phyloP scores from a whole-genome alignment of 2,113 vertebrate genomes.

The Semnornis frantzii region DNA sequence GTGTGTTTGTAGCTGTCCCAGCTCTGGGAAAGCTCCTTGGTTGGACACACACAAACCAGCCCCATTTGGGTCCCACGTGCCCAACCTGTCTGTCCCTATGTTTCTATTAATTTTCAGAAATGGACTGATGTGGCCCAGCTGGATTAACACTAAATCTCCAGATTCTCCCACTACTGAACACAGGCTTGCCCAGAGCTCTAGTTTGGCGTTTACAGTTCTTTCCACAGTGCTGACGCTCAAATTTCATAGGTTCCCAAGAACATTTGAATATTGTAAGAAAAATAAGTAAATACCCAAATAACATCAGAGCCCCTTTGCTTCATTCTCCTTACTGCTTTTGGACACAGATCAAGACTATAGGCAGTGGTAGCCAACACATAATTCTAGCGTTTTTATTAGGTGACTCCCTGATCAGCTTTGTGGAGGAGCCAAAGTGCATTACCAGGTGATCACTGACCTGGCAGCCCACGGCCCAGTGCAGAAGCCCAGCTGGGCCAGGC shows the following conservation, averaged over 20 bases:
- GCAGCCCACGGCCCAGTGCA: background rate
- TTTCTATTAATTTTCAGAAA: background rate
- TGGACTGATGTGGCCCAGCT: background rate
- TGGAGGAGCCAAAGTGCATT: background rate
- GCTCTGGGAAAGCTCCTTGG: background rate
- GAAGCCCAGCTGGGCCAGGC: background rate
- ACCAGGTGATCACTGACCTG: fast-evolving
- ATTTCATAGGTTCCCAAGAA: background rate
- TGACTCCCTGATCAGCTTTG: background rate
- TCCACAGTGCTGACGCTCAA: background rate
- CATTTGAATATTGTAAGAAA: background rate
- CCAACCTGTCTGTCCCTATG: background rate
- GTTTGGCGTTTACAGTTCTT: background rate
- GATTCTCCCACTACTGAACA: background rate
- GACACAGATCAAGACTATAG: background rate
- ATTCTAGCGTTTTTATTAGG: background rate
- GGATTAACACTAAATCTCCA: background rate
- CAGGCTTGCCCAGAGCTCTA: background rate
- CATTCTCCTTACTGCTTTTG: background rate
- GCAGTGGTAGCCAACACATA: background rate
- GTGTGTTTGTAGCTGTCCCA: background rate
- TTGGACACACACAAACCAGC: background rate
- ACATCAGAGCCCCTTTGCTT: background rate
- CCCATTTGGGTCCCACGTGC: background rate
- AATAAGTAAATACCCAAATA: background rate